Evolutionary conservation across 2,113 vertebrate genomes (phyloP).

Genomic region (Hiodon alosoides): DNA sequence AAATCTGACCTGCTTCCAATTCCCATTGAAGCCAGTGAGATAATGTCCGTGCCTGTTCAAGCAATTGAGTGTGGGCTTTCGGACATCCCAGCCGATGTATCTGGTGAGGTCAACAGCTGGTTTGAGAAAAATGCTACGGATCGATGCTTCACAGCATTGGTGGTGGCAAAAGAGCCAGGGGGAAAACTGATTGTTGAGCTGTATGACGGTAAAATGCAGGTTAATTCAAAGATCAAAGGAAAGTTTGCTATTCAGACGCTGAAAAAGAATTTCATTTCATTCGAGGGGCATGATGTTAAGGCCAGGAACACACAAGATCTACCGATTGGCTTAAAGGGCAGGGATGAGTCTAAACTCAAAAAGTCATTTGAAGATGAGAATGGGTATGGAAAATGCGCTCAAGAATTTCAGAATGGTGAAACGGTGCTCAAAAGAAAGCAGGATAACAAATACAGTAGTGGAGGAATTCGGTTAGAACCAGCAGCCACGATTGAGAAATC

Average conservation of each 20-base stretch:
- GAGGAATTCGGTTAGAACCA: conserved; percentile 14
- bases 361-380: background rate
- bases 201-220: conserved; percentile 67
- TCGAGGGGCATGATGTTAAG: conserved; percentile 12
- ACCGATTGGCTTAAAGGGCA: conserved; percentile 6
- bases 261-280: conserved; percentile 21
- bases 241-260: conserved; percentile 48
- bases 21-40: conserved; percentile 69
- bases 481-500: background rate
- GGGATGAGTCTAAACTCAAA: background rate
- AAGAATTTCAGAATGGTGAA: background rate
- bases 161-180: conserved; percentile 76
- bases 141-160: conserved; percentile 62
- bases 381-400: background rate
- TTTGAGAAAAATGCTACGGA: conserved; percentile 69
- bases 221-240: conserved; percentile 74
- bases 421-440: background rate
- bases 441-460: conserved; percentile 8
- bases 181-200: conserved; percentile 80
- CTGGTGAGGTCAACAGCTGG: conserved; percentile 65
- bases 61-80: conserved; percentile 78
- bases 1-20: conserved; percentile 69
- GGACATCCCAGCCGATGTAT: conserved; percentile 60
- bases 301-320: conserved; percentile 24
- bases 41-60: conserved; percentile 82